Percentiles rank a stretch among this genome's conserved stretches.
Evolutionary conservation across 2,113 vertebrate genomes (phyloP).

Genomic region (Catharus bicknelli): DNA sequence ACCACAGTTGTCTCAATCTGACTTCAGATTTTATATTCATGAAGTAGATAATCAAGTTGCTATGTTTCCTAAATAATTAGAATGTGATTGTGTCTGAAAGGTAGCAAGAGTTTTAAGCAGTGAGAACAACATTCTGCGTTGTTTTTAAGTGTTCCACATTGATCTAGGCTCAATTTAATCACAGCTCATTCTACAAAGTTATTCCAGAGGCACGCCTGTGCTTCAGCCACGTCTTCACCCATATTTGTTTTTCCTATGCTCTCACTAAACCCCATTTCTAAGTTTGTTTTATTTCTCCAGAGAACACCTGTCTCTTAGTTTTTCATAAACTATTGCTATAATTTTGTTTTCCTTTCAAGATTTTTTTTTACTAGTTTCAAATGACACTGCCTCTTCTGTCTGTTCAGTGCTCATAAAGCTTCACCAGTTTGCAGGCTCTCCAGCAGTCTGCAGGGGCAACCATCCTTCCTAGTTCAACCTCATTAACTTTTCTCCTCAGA

Average conservation of each 20-base stretch:
- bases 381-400: background rate
- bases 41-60: background rate
- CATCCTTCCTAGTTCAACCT: constrained; percentile 10
- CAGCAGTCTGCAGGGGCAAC: background rate
- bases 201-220: background rate
- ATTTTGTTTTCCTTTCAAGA: constrained; percentile 6
- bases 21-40: background rate
- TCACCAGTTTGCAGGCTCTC: background rate
- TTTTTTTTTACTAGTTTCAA: background rate
- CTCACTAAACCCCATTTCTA: background rate
- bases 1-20: background rate
- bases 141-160: background rate
- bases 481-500: constrained; percentile 14
- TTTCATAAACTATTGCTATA: background rate
- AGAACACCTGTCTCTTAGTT: constrained; percentile 6
- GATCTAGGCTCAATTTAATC: background rate
- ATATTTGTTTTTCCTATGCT: background rate
- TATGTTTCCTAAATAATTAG: background rate
- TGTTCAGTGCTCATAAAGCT: background rate
- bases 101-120: background rate
- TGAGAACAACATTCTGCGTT: background rate
- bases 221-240: background rate
- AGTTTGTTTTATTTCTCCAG: constrained; percentile 13
- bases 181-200: background rate
- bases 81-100: background rate